Conservation (phyloP, 2,113 vertebrate genomes). For the Sterrhoptilus dennistouni region DNA sequence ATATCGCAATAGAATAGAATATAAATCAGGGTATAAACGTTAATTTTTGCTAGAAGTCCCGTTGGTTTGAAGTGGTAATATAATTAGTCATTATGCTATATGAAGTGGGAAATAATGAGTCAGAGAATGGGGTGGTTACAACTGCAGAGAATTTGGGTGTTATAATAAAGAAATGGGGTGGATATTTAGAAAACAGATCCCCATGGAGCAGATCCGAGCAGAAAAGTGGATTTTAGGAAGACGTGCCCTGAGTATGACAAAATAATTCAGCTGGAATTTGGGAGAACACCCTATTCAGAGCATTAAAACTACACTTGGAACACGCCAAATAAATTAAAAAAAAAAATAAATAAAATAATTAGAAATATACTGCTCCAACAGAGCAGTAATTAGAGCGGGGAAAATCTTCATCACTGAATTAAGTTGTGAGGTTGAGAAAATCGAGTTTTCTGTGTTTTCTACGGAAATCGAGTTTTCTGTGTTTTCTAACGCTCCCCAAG, state of each 20-base stretch:
- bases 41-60: background rate
- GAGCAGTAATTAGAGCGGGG: too few relatives aligned
- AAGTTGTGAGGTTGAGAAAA: background rate
- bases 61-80: background rate
- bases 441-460: background rate
- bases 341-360: background rate
- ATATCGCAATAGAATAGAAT: background rate
- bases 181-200: background rate
- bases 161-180: background rate
- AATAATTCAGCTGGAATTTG: background rate
- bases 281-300: background rate
- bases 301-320: background rate
- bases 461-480: background rate
- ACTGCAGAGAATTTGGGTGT: background rate
- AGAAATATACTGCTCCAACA: fast-evolving
- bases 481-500: background rate
- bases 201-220: background rate
- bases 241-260: background rate
- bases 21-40: background rate
- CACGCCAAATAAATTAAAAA: background rate
- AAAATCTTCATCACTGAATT: background rate
- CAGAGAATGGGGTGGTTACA: background rate
- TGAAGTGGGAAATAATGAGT: background rate
- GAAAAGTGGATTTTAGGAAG: background rate
- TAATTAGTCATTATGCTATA: too few relatives aligned